These are phyloP conservation scores for Andrena bucephala DNA, from an alignment of 2,888 invertebrate genomes.

Conservation along the genomic window DNA sequence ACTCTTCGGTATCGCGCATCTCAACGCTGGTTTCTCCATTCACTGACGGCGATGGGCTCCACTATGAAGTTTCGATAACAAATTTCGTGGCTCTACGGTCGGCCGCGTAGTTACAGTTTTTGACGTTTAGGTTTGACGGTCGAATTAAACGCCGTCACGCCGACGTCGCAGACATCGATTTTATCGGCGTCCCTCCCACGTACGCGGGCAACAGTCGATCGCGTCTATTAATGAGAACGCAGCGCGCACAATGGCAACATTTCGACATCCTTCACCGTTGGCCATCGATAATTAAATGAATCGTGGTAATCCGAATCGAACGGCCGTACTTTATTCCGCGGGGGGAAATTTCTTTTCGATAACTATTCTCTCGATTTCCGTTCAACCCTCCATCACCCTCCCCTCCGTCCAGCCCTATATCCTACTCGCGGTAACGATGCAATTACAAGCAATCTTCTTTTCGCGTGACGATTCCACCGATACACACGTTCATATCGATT, in stretches of 20 bases:
- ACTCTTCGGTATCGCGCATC: slow-evolving; percentile 44
- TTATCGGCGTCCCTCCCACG: not conserved
- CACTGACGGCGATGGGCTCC: slow-evolving; percentile 25
- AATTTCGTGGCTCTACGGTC: slow-evolving; percentile 52
- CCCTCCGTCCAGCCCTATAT: not conserved
- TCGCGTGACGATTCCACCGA: slow-evolving; percentile 45
- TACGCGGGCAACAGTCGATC: not conserved
- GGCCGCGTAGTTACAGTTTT: slow-evolving; percentile 57
- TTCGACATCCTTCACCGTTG: slow-evolving; percentile 10
- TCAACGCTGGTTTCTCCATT: slow-evolving; percentile 55
- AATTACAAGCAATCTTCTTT: slow-evolving; percentile 56
- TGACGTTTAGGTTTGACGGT: slow-evolving; percentile 55
- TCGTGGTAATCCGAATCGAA: slow-evolving; percentile 30
- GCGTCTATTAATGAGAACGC: slow-evolving; percentile 22
- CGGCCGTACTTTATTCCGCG: not conserved
- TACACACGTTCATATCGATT: slow-evolving; percentile 40
- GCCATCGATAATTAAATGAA: slow-evolving; percentile 32
- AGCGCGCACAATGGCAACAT: slow-evolving; percentile 7
- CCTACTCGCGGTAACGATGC: slow-evolving; percentile 35
- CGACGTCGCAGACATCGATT: slow-evolving; percentile 34
- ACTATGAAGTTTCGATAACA: slow-evolving; percentile 45
- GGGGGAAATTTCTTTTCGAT: slow-evolving; percentile 31
- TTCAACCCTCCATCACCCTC: not conserved
- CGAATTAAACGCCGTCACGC: slow-evolving; percentile 46
- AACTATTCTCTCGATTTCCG: slow-evolving; percentile 38